Percentiles rank a stretch among this genome's conserved stretches.
These are phyloP conservation scores for Malthinus flaveolus DNA, from an alignment of 2,888 invertebrate genomes.

Conservation along the genomic window DNA sequence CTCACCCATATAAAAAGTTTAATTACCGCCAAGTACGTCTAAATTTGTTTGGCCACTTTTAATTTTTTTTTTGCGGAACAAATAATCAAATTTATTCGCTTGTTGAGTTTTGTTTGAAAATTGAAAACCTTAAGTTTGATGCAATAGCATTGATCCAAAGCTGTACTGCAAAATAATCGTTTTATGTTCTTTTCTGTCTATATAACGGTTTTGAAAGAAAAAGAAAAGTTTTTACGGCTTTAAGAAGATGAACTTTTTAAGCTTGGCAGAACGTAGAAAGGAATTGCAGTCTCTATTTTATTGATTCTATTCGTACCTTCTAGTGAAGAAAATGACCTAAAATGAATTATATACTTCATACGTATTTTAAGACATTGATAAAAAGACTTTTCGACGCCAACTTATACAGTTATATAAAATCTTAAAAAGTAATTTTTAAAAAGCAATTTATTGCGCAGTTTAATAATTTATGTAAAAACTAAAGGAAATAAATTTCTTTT, in stretches of 20 bases:
- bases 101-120: too few relatives aligned
- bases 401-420: too few relatives aligned
- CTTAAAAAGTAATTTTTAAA: too few relatives aligned
- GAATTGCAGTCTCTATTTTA: conserved; percentile 26
- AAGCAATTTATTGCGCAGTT: too few relatives aligned
- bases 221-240: neutral
- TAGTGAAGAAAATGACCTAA: conserved; percentile 22
- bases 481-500: too few relatives aligned
- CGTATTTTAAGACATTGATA: neutral
- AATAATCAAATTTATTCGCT: too few relatives aligned
- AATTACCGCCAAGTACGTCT: too few relatives aligned
- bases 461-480: too few relatives aligned
- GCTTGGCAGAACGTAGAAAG: conserved; percentile 17
- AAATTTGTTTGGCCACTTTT: too few relatives aligned
- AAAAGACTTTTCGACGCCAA: too few relatives aligned
- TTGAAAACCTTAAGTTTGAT: neutral
- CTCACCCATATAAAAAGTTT: too few relatives aligned
- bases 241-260: conserved; percentile 10
- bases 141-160: neutral
- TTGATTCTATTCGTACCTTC: conserved; percentile 27
- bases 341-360: conserved; percentile 10
- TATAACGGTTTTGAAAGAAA: conserved; percentile 1
- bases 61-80: too few relatives aligned
- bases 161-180: conserved; percentile 1
- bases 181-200: neutral